Evolutionary conservation across 2,888 invertebrate genomes (phyloP).

Genomic region (Acanthopleura granulata): DNA sequence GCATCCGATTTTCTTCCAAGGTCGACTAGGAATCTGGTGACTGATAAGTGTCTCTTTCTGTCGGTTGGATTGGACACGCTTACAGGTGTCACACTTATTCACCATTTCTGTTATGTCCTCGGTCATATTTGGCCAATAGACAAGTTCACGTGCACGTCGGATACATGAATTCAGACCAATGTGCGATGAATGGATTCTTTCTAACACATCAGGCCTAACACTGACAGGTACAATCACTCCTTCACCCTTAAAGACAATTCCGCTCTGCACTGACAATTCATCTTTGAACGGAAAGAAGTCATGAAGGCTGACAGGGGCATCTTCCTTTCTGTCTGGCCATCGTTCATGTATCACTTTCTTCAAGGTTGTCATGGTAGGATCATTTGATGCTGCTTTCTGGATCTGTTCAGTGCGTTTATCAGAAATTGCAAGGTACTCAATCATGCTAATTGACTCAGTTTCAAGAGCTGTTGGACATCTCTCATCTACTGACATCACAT

Average conservation of each 20-base stretch:
- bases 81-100: too few species aligned
- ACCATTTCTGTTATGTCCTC: background rate
- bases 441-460: conserved; percentile 22
- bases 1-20: too few species aligned
- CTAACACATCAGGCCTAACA: background rate
- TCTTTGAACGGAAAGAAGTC: conserved; percentile 16
- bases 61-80: too few species aligned
- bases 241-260: conserved; percentile 22
- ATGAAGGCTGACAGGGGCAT: background rate
- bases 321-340: conserved; percentile 22
- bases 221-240: conserved; percentile 17
- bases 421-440: conserved; percentile 6
- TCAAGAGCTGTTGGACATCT: background rate
- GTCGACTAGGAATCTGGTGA: too few species aligned
- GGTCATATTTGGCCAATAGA: conserved; percentile 13
- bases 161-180: conserved; percentile 19
- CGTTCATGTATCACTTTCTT: conserved; percentile 20
- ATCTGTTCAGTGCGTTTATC: background rate
- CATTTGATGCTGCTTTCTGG: conserved; percentile 2
- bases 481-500: background rate
- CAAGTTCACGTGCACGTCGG: background rate
- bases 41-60: too few species aligned
- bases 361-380: conserved; percentile 20
- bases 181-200: conserved; percentile 21
- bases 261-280: conserved; percentile 22